These are phyloP conservation scores for Lophura nycthemera DNA, from an alignment of 2,113 vertebrate genomes.

Conservation along the genomic window DNA sequence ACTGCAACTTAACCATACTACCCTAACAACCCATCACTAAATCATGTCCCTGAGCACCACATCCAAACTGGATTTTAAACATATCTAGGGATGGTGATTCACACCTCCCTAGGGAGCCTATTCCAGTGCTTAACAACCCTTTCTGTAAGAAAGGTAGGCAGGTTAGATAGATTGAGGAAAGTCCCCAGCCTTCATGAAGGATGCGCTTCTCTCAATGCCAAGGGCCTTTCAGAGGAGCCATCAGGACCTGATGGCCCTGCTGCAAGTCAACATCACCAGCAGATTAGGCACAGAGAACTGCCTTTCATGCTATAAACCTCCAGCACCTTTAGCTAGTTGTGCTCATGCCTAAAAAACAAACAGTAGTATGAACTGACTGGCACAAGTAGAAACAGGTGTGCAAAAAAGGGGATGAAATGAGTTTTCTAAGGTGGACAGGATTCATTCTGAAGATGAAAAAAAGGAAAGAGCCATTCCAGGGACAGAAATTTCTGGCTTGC, in stretches of 20 bases:
- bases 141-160: neutral
- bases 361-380: neutral
- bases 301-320: neutral
- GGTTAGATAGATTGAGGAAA: neutral
- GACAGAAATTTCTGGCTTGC: neutral
- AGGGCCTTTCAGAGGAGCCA: rapidly evolving
- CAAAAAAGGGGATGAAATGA: neutral
- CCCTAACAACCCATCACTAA: no score
- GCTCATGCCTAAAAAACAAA: rapidly evolving
- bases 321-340: rapidly evolving
- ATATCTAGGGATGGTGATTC: no score
- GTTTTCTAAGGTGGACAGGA: neutral
- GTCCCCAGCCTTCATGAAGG: rapidly evolving
- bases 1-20: no score
- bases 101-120: no score
- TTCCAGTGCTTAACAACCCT: no score
- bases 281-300: neutral
- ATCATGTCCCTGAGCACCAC: no score
- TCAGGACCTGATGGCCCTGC: neutral
- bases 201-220: rapidly evolving
- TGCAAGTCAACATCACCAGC: neutral
- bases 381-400: neutral
- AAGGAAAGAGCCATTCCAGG: neutral
- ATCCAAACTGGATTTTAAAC: no score
- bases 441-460: neutral